A percentile compares a stretch with the other conserved stretches of the same genome.
These are phyloP conservation scores for Enoplosus armatus DNA, from an alignment of 2,797 vertebrate genomes.

Conservation along the genomic window DNA sequence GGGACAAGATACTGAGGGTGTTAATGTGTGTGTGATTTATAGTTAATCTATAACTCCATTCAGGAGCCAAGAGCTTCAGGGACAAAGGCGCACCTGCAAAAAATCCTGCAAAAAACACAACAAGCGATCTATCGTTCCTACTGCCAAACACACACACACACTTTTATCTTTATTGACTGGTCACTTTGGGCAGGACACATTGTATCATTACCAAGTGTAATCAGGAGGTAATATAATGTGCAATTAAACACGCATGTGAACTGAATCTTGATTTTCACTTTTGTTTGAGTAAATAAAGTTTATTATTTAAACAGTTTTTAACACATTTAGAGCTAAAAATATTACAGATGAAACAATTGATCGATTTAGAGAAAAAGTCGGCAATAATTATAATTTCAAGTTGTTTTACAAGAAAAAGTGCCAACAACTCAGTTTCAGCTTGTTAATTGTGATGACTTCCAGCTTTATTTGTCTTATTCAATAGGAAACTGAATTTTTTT, in stretches of 20 bases:
- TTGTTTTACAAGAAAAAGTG: not conserved
- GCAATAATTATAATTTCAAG: not conserved
- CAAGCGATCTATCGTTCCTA: conserved; percentile 6
- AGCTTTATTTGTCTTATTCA: not conserved
- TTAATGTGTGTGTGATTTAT: conserved; percentile 14
- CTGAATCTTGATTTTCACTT: not conserved
- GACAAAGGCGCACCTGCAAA: conserved; percentile 19
- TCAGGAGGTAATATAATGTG: not conserved
- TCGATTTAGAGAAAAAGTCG: not conserved
- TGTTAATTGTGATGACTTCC: not conserved
- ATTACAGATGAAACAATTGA: not conserved
- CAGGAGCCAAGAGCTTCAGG: conserved; percentile 34
- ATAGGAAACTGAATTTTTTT: not conserved
- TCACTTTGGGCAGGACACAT: conserved; percentile 23
- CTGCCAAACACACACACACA: not conserved
- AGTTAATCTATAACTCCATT: conserved; percentile 74
- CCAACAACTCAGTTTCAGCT: not conserved
- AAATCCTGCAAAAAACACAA: conserved; percentile 18
- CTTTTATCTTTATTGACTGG: conserved; percentile 21
- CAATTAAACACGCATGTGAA: not conserved
- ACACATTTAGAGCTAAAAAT: not conserved
- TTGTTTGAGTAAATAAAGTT: not conserved
- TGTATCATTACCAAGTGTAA: conserved; percentile 23
- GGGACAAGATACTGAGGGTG: conserved; percentile 5
- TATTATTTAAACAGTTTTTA: not conserved